Base-by-base conservation (phyloP, 2,888 invertebrate genomes). In the Stegophylla sp. region DNA sequence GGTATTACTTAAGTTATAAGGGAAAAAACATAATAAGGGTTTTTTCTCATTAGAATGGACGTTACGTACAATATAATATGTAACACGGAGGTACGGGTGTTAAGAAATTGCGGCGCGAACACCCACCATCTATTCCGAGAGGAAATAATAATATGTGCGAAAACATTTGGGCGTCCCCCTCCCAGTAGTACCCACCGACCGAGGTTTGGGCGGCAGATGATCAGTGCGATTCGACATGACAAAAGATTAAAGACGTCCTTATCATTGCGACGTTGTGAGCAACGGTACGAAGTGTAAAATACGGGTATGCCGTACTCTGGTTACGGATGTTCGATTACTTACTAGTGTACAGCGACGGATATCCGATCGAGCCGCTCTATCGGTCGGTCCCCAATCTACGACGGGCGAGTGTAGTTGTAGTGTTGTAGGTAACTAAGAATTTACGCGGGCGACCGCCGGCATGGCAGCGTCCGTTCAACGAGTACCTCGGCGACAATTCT, bases 401-500 rank as follows among this genome's bases (percentile, higher is more conserved):
- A 20, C 26, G 26, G 45, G 43, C 43, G 28, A n/a, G 26, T n/a
- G 41, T 61, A 20, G n/a, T 23, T 12, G 10, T 28, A 13, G 10
- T 26, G 74, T 28, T 17, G 28, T n/a, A 1, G 23, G 45, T 5
- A 20, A 64, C 53, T 41, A 45, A 15, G 51, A 51, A 53, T 75
- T 76, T 66, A 76, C 53, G 64, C 64, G 64, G 64, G 64, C 64
- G 75, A 41, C 17, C 41, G 20, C 23, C 56, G 56, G 69, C 20
- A 53, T 45, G 26, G 45, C 53, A n/a, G n/a, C 15, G 20, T 56
- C 15, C 23, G 72, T 28, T 71, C 34, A 17, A 64, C 53, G 41
- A 17, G 23, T 48, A 48, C 59, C 48, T 23, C 69, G 48, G 17
- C 28, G 69, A 34, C 61, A 48, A 51, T 75, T 15, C 41, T 41